phyloP scores from a whole-genome alignment of 2,888 invertebrate species.

The Oscheius myriophilus region DNA sequence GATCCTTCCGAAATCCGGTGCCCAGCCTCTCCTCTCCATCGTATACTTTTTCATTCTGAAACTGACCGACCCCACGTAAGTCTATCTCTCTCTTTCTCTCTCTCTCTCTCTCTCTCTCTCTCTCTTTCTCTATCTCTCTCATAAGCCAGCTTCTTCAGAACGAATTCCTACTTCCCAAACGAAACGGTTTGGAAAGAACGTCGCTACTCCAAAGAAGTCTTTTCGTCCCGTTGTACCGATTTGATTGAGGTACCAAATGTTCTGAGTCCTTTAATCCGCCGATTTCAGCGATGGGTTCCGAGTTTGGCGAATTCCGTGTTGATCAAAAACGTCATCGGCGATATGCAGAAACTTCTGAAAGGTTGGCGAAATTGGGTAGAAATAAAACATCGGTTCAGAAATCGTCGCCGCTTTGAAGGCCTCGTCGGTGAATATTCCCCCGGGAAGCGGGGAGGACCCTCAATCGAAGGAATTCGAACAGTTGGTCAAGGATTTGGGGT shows the following conservation, averaged over 20 bases:
- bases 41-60: conserved; percentile 32
- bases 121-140: not conserved
- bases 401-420: conserved; percentile 7
- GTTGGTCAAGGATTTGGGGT: conserved; percentile 9
- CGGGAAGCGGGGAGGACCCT: not conserved
- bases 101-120: not conserved
- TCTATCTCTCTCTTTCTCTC: not conserved
- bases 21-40: conserved; percentile 12
- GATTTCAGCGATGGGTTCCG: conserved; percentile 21
- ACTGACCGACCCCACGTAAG: conserved; percentile 38
- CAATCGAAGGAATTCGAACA: conserved; percentile 18
- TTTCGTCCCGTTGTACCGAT: conserved; percentile 15
- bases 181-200: conserved; percentile 43
- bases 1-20: conserved; percentile 10
- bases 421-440: not conserved
- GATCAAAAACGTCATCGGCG: conserved; percentile 2
- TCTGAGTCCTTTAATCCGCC: not conserved
- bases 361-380: not conserved
- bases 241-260: conserved; percentile 9
- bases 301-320: conserved; percentile 17
- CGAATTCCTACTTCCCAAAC: conserved; percentile 32
- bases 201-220: conserved; percentile 20
- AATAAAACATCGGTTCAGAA: conserved; percentile 1
- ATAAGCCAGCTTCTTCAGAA: too few relatives aligned
- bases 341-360: conserved; percentile 5